A percentile compares a stretch with the other conserved stretches of the same genome.
Evolutionary conservation across 2,113 vertebrate species (phyloP).

Genomic region (Micronycteris hirsuta): DNA sequence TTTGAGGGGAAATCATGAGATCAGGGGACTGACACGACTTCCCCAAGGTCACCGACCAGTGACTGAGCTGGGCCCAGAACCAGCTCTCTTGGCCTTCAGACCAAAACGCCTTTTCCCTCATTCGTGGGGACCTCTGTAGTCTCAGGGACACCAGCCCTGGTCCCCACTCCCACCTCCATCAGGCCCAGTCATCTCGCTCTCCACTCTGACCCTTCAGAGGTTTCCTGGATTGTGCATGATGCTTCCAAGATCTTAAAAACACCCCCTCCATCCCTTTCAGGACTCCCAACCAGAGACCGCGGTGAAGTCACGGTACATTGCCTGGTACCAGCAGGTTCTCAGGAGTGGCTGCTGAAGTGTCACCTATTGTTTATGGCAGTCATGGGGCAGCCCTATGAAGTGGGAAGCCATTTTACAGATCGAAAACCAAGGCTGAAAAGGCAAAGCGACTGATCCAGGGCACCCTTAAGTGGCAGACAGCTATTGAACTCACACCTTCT

Average conservation of each 20-base stretch:
- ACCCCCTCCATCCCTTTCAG: accelerated
- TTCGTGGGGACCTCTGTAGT: not conserved
- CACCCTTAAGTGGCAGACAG: not conserved
- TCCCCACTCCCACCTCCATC: no score
- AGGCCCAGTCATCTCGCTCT: not conserved
- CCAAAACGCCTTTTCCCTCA: not conserved
- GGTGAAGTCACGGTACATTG: not conserved
- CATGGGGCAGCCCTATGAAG: not conserved
- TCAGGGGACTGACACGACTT: not conserved
- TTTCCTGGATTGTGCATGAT: not conserved
- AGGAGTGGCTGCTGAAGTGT: accelerated
- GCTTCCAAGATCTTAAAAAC: not conserved
- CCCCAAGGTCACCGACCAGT: not conserved
- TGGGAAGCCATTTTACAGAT: not conserved
- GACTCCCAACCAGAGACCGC: not conserved
- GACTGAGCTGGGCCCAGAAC: not conserved
- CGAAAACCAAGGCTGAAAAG: not conserved
- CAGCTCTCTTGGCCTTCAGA: not conserved
- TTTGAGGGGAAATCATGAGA: not conserved
- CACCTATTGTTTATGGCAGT: not conserved
- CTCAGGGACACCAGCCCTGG: not conserved
- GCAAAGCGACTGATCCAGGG: not conserved
- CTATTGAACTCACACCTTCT: not conserved
- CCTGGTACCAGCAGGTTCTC: not conserved
- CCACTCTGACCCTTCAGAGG: not conserved